phyloP scores from a whole-genome alignment of 2,113 vertebrate species.

The Scytalopus superciliaris region DNA sequence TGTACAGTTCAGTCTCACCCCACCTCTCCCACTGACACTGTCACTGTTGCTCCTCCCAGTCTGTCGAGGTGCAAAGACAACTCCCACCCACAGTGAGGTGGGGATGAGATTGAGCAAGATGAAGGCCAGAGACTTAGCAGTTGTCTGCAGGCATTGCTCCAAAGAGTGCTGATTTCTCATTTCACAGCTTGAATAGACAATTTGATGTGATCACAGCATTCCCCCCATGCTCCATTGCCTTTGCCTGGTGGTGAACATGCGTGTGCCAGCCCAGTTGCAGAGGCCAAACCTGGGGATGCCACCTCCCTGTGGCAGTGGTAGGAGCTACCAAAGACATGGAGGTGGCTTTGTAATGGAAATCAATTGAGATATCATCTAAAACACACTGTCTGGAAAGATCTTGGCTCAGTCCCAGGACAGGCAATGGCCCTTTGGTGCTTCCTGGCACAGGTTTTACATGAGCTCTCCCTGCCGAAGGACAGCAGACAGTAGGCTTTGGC shows the following conservation, averaged over 20 bases:
- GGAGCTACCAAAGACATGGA: neutral
- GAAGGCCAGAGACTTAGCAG: neutral
- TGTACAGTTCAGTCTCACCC: fast-evolving
- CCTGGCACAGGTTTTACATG: neutral
- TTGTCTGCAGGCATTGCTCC: neutral
- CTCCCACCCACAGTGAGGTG: neutral
- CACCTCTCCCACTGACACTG: fast-evolving
- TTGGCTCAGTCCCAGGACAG: neutral
- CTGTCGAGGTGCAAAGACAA: neutral
- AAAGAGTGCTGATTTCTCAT: neutral
- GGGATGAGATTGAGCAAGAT: neutral
- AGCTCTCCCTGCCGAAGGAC: neutral
- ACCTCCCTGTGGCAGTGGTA: neutral
- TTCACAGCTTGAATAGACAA: neutral
- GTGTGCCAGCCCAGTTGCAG: neutral
- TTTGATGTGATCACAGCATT: neutral
- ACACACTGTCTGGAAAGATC: neutral
- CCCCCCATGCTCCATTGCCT: neutral
- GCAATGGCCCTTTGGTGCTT: neutral
- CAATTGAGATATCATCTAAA: neutral
- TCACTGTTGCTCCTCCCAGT: neutral
- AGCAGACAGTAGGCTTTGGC: neutral
- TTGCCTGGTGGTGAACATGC: neutral
- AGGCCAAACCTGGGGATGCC: neutral
- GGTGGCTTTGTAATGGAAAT: neutral